Percentiles rank a stretch among this genome's conserved stretches.
Evolutionary conservation across 1,140 invertebrate genomes (phyloP).

Genomic region (Tetragonula clypearis): DNA sequence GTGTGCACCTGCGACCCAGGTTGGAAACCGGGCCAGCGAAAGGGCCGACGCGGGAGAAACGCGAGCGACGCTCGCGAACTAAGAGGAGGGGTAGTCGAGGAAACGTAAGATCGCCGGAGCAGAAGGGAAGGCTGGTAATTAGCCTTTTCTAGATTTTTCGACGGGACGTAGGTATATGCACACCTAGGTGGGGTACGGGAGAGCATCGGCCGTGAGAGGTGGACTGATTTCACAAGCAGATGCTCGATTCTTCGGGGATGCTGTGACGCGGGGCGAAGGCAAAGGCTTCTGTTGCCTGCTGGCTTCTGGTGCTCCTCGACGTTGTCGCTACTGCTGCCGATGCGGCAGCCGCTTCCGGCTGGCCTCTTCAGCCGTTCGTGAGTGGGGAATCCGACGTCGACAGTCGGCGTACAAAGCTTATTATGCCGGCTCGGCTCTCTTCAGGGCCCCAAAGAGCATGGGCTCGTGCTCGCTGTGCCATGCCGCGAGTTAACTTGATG

Average conservation of each 20-base stretch:
- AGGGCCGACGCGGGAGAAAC: not conserved
- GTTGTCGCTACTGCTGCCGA: slow-evolving; percentile 59
- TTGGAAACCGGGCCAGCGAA: not conserved
- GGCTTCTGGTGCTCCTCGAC: slow-evolving; percentile 43
- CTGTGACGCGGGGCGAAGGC: slow-evolving; percentile 46
- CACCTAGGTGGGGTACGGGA: not conserved
- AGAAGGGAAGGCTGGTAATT: slow-evolving; percentile 46
- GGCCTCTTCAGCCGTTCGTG: slow-evolving; percentile 59
- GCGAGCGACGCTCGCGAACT: not conserved
- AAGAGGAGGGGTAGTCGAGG: not conserved
- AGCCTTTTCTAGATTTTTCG: slow-evolving; percentile 48
- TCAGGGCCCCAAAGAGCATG: slow-evolving; percentile 53
- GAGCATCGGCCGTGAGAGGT: slow-evolving; percentile 18
- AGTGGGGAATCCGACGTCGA: slow-evolving; percentile 54
- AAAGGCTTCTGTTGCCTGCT: slow-evolving; percentile 50
- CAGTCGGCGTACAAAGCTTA: slow-evolving; percentile 73
- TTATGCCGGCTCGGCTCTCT: slow-evolving; percentile 71
- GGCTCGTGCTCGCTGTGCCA: slow-evolving; percentile 62
- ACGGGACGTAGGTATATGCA: not conserved
- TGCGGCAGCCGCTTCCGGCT: slow-evolving; percentile 59
- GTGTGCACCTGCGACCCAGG: too few species aligned
- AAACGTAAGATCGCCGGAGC: slow-evolving; percentile 14
- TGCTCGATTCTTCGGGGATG: slow-evolving; percentile 63
- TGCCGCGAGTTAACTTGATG: slow-evolving; percentile 72
- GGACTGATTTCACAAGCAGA: slow-evolving; percentile 36